Base-by-base conservation (phyloP, 2,888 invertebrate species). In the Pammene fasciana region DNA sequence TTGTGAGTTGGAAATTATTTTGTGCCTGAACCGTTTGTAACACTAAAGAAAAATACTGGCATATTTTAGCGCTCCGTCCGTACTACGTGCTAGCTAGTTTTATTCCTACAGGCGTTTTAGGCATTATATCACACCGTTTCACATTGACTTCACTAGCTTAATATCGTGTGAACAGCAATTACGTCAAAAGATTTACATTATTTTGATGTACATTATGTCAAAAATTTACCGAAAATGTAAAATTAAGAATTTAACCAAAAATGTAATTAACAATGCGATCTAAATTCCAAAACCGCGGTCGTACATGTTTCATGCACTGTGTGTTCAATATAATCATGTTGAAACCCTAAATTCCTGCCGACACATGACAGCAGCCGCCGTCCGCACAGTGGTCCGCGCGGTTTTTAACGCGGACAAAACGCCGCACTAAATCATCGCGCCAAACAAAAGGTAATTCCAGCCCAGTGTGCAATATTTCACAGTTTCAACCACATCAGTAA, bases 401-500 rank as follows among this genome's bases (percentile, higher is more conserved):
- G 66, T 65, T 62, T 72, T 76, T 74, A 1, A 73, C 71, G 73
- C 71, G 73, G 77, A 78, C 78, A 80, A 82, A 83, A 83, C 81
- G 81, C 79, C 66, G 65, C 81, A 78, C 79, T 84, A 84, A 85
- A 86, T 84, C 85, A 85, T 78, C 75, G 75, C 75, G 72, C 68
- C 72, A 76, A 78, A 86, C 84, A 85, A 84, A 84, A 84, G 81
- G 82, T 80, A 82, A 80, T 75, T 75, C 76, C 79, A 75, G 78
- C 74, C 77, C 80, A 78, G 80, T 73, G 78, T 76, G 83, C 85
- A 80, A 85, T 89, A 87, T 86, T 85, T 90, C 83, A 88, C 77
- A 75, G 76, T 78, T 77, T 75, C 82, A 77, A 81, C 84, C 85
- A 79, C 85, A 84, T 84, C 75, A 81, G 86, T 86, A 84, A 87